Conservation (phyloP, 2,888 invertebrate genomes). For the Cylloceria caligata region DNA sequence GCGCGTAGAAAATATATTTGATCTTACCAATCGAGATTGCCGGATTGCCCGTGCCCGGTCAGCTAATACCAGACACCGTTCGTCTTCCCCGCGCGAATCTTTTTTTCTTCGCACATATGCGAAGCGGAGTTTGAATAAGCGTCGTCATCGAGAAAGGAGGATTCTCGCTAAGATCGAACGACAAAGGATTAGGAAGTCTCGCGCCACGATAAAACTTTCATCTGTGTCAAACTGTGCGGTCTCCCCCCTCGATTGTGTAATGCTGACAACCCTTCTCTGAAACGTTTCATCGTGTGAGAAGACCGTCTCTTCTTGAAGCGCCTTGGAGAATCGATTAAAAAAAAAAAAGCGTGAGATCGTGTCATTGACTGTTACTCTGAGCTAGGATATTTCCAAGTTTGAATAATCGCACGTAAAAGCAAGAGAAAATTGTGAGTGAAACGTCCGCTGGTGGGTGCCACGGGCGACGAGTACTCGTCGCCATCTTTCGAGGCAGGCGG, state of each 20-base stretch:
- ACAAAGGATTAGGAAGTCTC: neutral
- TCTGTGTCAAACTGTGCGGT: slow-evolving; percentile 1
- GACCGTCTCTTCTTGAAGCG: neutral
- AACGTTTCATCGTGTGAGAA: neutral
- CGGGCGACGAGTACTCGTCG: slow-evolving; percentile 62
- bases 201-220: neutral
- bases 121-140: neutral
- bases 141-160: slow-evolving; percentile 27
- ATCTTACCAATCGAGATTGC: slow-evolving; percentile 19
- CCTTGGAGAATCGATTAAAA: neutral
- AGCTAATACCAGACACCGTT: neutral
- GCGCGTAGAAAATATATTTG: neutral
- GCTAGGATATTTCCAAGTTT: neutral
- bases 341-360: neutral
- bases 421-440: slow-evolving; percentile 3
- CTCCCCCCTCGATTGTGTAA: slow-evolving; percentile 58
- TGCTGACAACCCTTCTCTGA: slow-evolving; percentile 50
- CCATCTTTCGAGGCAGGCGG: slow-evolving; percentile 63
- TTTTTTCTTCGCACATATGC: slow-evolving; percentile 1
- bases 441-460: slow-evolving; percentile 24
- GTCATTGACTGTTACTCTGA: neutral
- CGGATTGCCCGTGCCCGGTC: neutral
- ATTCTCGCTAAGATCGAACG: neutral
- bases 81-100: neutral
- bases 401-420: neutral